A percentile compares a stretch with the other conserved stretches of the same genome.
Evolutionary conservation across 2,113 vertebrate species (phyloP).

Genomic region (Esox niger): DNA sequence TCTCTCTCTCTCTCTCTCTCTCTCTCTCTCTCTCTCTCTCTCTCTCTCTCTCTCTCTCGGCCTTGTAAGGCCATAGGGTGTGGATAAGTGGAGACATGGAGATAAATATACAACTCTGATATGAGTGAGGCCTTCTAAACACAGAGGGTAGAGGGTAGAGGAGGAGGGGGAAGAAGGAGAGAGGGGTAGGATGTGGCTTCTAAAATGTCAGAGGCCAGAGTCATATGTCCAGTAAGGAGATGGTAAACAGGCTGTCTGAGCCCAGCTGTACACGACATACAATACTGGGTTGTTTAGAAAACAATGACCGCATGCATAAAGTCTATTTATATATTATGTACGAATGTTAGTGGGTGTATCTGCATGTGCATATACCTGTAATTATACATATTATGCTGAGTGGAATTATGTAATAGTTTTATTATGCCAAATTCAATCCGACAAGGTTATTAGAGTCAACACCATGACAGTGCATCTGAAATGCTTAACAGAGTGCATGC

Average conservation of each 20-base stretch:
- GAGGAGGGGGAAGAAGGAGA: not conserved
- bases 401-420: no score
- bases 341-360: no score
- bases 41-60: slow-evolving; percentile 14
- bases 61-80: slow-evolving; percentile 66
- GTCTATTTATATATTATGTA: no score
- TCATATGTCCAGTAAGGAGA: slow-evolving; percentile 22
- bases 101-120: slow-evolving; percentile 66
- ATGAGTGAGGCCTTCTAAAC: slow-evolving; percentile 54
- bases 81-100: slow-evolving; percentile 26
- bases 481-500: no score
- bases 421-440: no score
- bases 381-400: no score
- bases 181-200: slow-evolving; percentile 3
- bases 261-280: not conserved
- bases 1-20: slow-evolving; percentile 9
- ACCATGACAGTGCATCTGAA: no score
- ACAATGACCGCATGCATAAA: no score
- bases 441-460: no score
- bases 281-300: not conserved
- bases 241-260: not conserved
- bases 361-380: no score
- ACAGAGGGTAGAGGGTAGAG: not conserved
- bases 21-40: slow-evolving; percentile 22
- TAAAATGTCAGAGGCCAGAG: slow-evolving; percentile 30